Evolutionary conservation across 1,140 invertebrate species (phyloP), one percentile per base, ranked within the genome.

Genomic region (Bombyx mandarina): DNA sequence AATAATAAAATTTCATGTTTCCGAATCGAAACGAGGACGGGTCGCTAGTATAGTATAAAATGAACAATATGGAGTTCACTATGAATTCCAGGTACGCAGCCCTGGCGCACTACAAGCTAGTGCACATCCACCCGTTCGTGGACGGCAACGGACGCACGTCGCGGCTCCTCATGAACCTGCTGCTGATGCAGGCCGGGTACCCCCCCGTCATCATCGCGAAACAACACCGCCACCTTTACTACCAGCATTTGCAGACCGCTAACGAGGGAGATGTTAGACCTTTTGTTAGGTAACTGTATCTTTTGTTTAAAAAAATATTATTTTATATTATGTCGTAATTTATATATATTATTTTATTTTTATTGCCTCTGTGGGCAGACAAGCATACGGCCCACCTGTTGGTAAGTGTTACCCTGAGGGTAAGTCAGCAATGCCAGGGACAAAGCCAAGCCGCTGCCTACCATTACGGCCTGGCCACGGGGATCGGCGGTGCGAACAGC

Each of bases 121-220:
- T 99, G 1, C 94, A 95, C 71, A 98, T 99, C 66, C 97, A 99
- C 89, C 96, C 96, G 1, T 97, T 97, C 80, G 91, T 92, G 0
- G 95, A 97, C 83, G 97, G 97, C 43, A 99, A 99, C 82, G 98
- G 98, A 1, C 90, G 98, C 70, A 99, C 98, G 0, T 97, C 97
- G 3, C 88, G 98, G 46, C 89, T 99, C 7, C 88, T 99, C 0
- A 99, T 99, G 97, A 99, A 99, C 82, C 91, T 98, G 61, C 93
- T 99, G 61, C 89, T 99, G n/a, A 98, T 99, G 95, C 94, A 96
- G 83, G 95, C 96, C n/a, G 98, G 97, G 1, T 99, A 95, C 88
- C 98, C 98, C 4, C 97, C 98, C 0, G 96, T 98, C 6, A 98
- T 98, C 53, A 96, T 99, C 56, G 91, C 94, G 55, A 98, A 98